These are phyloP conservation scores for Sitodiplosis mosellana DNA, from an alignment of 1,140 invertebrate species.

Conservation along the genomic window DNA sequence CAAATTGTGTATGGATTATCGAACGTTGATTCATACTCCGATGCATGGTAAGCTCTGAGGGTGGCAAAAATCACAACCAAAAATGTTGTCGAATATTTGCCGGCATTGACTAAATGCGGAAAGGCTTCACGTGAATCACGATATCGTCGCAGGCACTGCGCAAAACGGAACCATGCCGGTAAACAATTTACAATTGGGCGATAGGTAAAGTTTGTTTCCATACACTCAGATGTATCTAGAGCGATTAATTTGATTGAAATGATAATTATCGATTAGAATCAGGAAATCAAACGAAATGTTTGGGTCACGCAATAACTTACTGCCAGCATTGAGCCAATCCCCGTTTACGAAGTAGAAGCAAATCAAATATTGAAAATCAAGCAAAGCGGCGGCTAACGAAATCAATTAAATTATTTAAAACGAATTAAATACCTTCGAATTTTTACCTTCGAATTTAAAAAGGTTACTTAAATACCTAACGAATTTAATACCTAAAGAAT, in stretches of 20 bases:
- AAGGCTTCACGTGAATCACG: slow-evolving; percentile 74
- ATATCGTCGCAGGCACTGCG: slow-evolving; percentile 92
- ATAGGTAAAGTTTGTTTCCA: slow-evolving; percentile 39
- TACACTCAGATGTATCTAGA: slow-evolving; percentile 37
- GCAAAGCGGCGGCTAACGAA: slow-evolving; percentile 61
- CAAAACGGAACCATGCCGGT: slow-evolving; percentile 94
- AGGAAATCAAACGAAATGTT: not conserved
- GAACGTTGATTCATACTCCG: slow-evolving; percentile 34
- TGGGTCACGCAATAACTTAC: slow-evolving; percentile 18
- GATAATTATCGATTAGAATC: not conserved
- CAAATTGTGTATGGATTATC: slow-evolving; percentile 67
- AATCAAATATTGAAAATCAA: slow-evolving; percentile 87
- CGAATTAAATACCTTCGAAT: too few relatives aligned
- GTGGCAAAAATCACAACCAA: slow-evolving; percentile 79
- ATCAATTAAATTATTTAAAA: too few relatives aligned
- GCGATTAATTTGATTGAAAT: slow-evolving; percentile 1
- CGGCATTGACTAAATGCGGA: slow-evolving; percentile 92
- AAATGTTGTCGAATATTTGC: slow-evolving; percentile 96
- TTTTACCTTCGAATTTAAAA: too few relatives aligned
- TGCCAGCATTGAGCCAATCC: slow-evolving; percentile 42
- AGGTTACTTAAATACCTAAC: too few relatives aligned
- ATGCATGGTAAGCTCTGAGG: slow-evolving; percentile 42
- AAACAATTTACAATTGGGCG: slow-evolving; percentile 73
- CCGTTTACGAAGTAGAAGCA: slow-evolving; percentile 62
- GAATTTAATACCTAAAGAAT: too few relatives aligned